Evolutionary conservation across 2,113 vertebrate species (phyloP), one percentile per base, ranked within the genome.

Genomic region (Scophthalmus maximus): DNA sequence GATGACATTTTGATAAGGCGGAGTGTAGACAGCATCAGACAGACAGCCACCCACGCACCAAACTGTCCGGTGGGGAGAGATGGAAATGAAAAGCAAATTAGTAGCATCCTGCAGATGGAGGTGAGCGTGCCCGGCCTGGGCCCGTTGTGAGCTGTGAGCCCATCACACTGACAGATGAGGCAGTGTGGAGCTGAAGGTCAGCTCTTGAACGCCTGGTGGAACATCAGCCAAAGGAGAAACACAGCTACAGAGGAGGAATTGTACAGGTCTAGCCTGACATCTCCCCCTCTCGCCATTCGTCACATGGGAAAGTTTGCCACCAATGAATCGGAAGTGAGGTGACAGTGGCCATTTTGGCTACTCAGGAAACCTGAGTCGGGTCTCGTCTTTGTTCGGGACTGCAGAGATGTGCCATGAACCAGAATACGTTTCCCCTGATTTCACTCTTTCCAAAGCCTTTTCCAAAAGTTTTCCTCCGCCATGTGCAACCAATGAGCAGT

Each of bases 161-260:
- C 47, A 49, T 88, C 79, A 89, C 62, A 26, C 70, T 85, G 86
- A 90, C 81, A 68, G 83, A 90, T 84, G 86, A 90, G 82, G 76
- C 30, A 66, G 59, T 55, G 60, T 63, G 71, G 57, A 82, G 70
- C 83, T 90, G 83, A 91, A 90, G 88, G 83, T 90, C 87, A 84
- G 73, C 82, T 68, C 68, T 61, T 82, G 66, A 84, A 86, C 32
- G 73, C 76, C 61, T 80, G 86, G 87, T 67, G 63, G 73, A 81
- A 79, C 72, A 78, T 79, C 56, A 65, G 58, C 64, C 68, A 18
- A 40, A 51, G 59, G 38, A 57, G 68, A 32, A 79, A 50, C 49
- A 44, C 26, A 66, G 49, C 59, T 57, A 30, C 44, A 26, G 52
- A 50, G 55, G 52, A 50, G 47, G 75, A 62, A 67, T 63, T 60